Percentiles rank a stretch among this genome's conserved stretches.
Conservation (phyloP, 1,140 invertebrate species). For the Harlomillsia oculata region DNA sequence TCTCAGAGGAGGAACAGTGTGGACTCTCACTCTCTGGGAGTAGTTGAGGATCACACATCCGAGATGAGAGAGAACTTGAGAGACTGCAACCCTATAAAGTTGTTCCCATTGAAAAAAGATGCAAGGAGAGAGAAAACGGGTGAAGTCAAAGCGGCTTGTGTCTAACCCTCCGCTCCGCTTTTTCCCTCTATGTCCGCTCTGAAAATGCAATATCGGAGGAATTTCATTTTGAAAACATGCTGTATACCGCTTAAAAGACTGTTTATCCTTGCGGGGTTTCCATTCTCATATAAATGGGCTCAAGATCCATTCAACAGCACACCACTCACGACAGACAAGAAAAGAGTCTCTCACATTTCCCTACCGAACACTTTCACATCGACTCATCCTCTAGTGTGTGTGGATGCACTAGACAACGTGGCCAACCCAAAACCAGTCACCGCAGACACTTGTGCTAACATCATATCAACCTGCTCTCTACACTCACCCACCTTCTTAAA, state of each 20-base stretch:
- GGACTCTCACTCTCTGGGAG: too few species aligned
- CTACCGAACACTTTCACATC: neutral
- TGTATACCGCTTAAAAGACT: conserved; percentile 34
- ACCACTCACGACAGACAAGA: neutral
- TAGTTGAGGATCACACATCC: too few species aligned
- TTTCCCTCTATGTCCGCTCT: neutral
- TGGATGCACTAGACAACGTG: too few species aligned
- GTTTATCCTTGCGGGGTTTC: conserved; percentile 34
- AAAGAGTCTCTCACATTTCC: neutral
- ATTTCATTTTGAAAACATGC: conserved; percentile 39
- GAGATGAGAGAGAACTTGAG: too few species aligned
- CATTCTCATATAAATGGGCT: conserved; percentile 23
- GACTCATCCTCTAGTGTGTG: neutral
- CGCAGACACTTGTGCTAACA: conserved; percentile 1
- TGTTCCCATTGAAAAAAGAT: too few species aligned
- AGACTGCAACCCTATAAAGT: too few species aligned
- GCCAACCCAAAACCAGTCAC: neutral
- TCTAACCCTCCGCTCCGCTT: neutral
- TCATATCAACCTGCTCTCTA: too few species aligned
- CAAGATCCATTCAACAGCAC: conserved; percentile 16
- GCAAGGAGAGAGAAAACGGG: too few species aligned
- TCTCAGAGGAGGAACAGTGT: too few species aligned
- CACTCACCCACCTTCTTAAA: too few species aligned
- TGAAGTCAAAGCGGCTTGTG: too few species aligned
- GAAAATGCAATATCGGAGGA: conserved; percentile 39